Percentiles rank a stretch among this genome's conserved stretches.
These are phyloP conservation scores for Lacanobia oleracea DNA, from an alignment of 2,888 invertebrate genomes.

Conservation along the genomic window DNA sequence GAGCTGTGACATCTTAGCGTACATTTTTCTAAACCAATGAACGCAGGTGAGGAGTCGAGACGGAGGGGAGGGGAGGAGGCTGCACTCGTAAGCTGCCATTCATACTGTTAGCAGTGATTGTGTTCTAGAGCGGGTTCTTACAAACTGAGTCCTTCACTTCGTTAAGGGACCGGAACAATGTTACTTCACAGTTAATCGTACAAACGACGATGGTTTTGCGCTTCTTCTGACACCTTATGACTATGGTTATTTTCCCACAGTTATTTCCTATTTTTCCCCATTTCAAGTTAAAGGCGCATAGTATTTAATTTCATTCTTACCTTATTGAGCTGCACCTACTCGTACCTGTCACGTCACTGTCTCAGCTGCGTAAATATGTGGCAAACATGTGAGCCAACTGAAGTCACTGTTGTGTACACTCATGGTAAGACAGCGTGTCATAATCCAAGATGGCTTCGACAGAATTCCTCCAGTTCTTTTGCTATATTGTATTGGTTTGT, in stretches of 20 bases:
- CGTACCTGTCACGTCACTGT: neutral
- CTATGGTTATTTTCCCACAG: neutral
- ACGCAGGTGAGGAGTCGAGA: no score
- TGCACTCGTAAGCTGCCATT: conserved; percentile 4
- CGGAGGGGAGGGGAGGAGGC: no score
- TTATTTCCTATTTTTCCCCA: neutral
- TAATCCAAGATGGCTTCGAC: neutral
- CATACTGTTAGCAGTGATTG: conserved; percentile 19
- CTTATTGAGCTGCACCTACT: neutral
- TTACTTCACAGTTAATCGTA: neutral
- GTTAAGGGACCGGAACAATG: neutral
- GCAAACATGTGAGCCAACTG: neutral
- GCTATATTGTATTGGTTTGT: neutral
- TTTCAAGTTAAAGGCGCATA: neutral
- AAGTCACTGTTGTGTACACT: neutral
- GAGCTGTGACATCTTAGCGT: neutral
- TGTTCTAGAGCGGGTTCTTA: neutral
- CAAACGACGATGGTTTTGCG: neutral
- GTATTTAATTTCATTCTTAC: neutral
- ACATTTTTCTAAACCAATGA: conserved; percentile 10
- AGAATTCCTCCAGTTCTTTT: neutral
- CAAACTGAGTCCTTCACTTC: neutral
- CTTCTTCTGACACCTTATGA: neutral
- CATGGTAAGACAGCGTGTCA: neutral
- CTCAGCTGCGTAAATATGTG: neutral